Base-by-base conservation (phyloP, 2,797 vertebrate species). In the Spinibarbus caldwelli region DNA sequence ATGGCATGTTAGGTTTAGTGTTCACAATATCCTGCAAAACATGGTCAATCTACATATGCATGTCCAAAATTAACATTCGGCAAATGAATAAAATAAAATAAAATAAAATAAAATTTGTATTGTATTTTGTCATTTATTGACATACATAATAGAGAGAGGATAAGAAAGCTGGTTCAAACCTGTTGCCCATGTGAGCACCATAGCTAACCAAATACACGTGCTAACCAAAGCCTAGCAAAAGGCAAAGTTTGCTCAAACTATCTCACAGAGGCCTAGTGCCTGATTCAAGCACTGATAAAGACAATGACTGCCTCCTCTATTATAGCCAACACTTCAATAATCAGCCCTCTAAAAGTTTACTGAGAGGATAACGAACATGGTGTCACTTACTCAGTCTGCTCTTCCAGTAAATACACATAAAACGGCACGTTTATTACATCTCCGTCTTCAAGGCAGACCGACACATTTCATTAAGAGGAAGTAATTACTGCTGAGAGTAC, bases 381-480 rank as follows among this genome's bases (percentile, higher is more conserved):
- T n/a, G 47, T 88, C 81, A 86, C 81, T 5, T 31, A 34, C 38
- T 31, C 36, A n/a, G 38, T 68, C 76, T 62, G 7, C 52, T 77
- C 71, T 86, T 68, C 67, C 57, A 43, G 76, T 70, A 80, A 86
- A 57, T 54, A 62, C 71, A 64, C 70, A 67, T 72, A 45, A 78
- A 76, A 68, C 23, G 57, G 76, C 9, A 75, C 26, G 41, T 76
- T 83, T 47, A 86, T 80, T 75, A 86, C 59, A 0, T 67, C 34
- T 78, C 45, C 6, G 49, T 84, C 54, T 76, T 71, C 83, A 68
- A 64, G 70, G 36, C 41, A 43, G 57, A 78, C 82, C 66, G 77
- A 82, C 83, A 87, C 82, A 87, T 76, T 85, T 87, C 84, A 78
- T 87, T 87, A 89, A 81, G 57, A 76, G 19, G 38, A 54, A 80